Evolutionary conservation across 1,140 invertebrate species (phyloP), one percentile per base, ranked within the genome.

Genomic region (Drosophila athabasca): DNA sequence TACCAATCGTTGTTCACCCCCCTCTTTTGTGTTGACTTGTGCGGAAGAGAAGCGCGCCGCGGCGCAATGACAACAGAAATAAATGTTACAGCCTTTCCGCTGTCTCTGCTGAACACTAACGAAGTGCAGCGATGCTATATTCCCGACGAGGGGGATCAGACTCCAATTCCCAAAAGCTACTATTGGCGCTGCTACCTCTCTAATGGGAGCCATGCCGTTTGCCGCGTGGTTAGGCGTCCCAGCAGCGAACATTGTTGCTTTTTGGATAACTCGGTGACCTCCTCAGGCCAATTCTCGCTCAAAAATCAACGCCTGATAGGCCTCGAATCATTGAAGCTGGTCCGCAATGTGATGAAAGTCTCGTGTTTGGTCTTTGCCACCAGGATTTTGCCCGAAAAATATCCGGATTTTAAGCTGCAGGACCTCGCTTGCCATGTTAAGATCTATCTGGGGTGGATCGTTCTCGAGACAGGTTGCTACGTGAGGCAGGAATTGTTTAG

Each of bases 161-260:
- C 11, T 11, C 4, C 35, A 13, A 13, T 13, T 6, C 6, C 24
- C 7, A 11, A 15, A 2, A 8, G 51, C 0, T 61, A 53, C 6
- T 91, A 82, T 85, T 62, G 51, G 11, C 88, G 76, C 49, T 90
- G 84, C 50, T 26, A 19, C 6, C 48, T 90, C 2, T 19, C 69
- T 8, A 60, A 77, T 39, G 65, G 51, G 48, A 76, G 53, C 26
- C 82, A 49, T 55, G 49, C 67, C 9, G 22, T 90, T 26, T 87
- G 82, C 26, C 67, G 76, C 22, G 54, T 87, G 29, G 39, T 22
- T 24, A 26, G 48, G 11, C 74, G 82, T n/a, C 43, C 35, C 1
- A 69, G 62, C 9, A 71, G 51, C 11, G 72, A 77, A 41, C 76
- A 64, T 29, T 89, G 84, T 74, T 77, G 78, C 64, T 75, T 91